Base-by-base conservation (phyloP, 2,888 invertebrate genomes). In the Lordiphosa fenestrarum region DNA sequence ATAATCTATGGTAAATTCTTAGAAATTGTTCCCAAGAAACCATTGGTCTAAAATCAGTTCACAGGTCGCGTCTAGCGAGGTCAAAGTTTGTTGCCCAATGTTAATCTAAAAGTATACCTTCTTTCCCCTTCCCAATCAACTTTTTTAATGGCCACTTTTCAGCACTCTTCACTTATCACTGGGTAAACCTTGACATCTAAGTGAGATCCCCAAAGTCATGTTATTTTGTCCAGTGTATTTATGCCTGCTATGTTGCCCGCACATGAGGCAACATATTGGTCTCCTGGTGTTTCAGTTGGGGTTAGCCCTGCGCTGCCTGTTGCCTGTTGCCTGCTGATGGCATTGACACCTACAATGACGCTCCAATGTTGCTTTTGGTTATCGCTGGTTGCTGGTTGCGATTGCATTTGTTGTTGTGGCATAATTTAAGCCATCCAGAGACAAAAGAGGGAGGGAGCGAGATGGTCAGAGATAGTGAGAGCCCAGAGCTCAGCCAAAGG, bases 341-440 rank as follows among this genome's bases (percentile, higher is more conserved):
- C 37, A 49, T 37, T 38, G 49, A 49, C 49, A 49, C 49, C 37
- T 49, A 38, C 38, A 38, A 38, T 37, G 37, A 36, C 13, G 23
- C 37, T 38, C 23, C 23, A 21, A 19, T 21, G 15, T 49, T 49
- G 36, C 23, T 21, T 37, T 21, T 38, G 37, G 37, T 36, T 47
- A 36, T 33, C 39, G 12, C 30, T 30, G 30, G 30, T 36, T 25
- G 35, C 36, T 48, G 19, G 46, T 10, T 55, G 62, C 48, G 53
- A 30, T 61, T 48, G 63, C 56, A 46, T 41, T 57, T 56, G 61
- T 54, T 56, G 52, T 53, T 68, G 76, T 55, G 58, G 78, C 75
- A 75, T 75, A 75, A 75, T 77, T 75, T 82, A 77, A 73, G 70
- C 70, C 64, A 61, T 65, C 57, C 64, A 54, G 50, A 49, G 56